A percentile compares a stretch with the other conserved stretches of the same genome.
phyloP scores from a whole-genome alignment of 2,888 invertebrate species.

The Stenotaenia linearis region DNA sequence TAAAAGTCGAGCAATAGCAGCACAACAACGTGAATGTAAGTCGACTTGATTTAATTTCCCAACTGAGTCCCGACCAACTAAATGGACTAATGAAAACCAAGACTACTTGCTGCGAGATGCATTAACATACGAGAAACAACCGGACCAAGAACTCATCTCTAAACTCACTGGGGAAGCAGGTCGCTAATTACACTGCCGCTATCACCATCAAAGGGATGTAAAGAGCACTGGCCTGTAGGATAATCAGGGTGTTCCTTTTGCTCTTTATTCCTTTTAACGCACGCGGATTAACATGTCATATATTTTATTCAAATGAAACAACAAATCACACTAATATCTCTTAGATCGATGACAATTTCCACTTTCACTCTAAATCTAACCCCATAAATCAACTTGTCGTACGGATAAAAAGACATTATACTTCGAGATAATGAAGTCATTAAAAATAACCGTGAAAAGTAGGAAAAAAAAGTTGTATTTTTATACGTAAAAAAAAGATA shows the following conservation, averaged over 20 bases:
- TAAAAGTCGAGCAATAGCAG: background rate
- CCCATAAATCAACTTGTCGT: background rate
- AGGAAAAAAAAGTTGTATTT: too few species aligned
- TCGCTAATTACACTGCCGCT: slow-evolving; percentile 12
- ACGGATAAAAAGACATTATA: background rate
- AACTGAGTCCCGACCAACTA: background rate
- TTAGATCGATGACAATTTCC: background rate
- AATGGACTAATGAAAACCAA: slow-evolving; percentile 20
- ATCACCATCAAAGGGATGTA: slow-evolving; percentile 10
- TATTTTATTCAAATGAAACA: background rate
- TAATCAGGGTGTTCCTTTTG: background rate
- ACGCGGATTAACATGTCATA: background rate
- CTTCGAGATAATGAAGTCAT: background rate
- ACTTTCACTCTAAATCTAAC: background rate
- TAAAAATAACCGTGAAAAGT: too few species aligned
- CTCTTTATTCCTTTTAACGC: background rate
- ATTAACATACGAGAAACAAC: slow-evolving; percentile 17
- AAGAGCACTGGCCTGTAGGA: slow-evolving; percentile 7
- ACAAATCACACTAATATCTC: background rate
- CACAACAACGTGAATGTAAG: background rate
- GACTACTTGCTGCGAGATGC: slow-evolving; percentile 11
- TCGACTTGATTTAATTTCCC: background rate
- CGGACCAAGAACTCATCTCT: slow-evolving; percentile 24
- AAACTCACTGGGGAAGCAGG: slow-evolving; percentile 6
- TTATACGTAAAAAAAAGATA: too few species aligned